Evolutionary conservation across 2,888 invertebrate genomes (phyloP).

Genomic region (Phortica okadai): DNA sequence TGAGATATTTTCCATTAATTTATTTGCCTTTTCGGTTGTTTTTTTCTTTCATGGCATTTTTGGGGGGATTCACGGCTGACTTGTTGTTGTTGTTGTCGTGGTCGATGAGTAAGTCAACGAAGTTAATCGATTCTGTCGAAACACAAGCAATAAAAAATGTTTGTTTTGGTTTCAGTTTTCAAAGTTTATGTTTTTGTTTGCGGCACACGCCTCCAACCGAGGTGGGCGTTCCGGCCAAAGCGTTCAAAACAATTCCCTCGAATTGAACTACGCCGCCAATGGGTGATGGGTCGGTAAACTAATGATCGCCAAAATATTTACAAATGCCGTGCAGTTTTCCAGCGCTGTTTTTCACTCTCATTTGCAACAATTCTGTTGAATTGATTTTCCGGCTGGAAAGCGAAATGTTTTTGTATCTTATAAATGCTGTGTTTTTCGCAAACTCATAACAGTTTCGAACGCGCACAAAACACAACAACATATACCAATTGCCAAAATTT

Average conservation of each 20-base stretch:
- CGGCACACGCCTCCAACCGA: not conserved
- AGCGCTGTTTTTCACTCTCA: not conserved
- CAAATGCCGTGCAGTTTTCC: not conserved
- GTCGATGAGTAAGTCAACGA: not conserved
- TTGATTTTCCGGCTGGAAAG: conserved; percentile 1
- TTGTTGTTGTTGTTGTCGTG: not conserved
- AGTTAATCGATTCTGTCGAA: conserved; percentile 15
- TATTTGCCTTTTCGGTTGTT: not conserved
- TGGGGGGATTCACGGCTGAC: conserved; percentile 4
- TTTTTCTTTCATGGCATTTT: not conserved
- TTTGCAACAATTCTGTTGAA: not conserved
- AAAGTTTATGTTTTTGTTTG: conserved; percentile 11
- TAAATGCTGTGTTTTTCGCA: not conserved
- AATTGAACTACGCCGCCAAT: not conserved
- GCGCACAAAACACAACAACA: not conserved
- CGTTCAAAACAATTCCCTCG: conserved; percentile 12
- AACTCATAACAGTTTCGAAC: conserved; percentile 16
- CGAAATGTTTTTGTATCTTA: conserved; percentile 20
- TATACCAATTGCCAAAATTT: not conserved
- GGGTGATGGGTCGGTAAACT: not conserved
- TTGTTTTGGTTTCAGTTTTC: conserved; percentile 25
- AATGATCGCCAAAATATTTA: conserved; percentile 18
- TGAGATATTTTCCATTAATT: not conserved
- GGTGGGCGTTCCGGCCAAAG: not conserved
- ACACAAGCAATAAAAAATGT: conserved; percentile 6